Evolutionary conservation across 2,888 invertebrate genomes (phyloP), one percentile per base, ranked within the genome.

Genomic region (Pinctada fucata): DNA sequence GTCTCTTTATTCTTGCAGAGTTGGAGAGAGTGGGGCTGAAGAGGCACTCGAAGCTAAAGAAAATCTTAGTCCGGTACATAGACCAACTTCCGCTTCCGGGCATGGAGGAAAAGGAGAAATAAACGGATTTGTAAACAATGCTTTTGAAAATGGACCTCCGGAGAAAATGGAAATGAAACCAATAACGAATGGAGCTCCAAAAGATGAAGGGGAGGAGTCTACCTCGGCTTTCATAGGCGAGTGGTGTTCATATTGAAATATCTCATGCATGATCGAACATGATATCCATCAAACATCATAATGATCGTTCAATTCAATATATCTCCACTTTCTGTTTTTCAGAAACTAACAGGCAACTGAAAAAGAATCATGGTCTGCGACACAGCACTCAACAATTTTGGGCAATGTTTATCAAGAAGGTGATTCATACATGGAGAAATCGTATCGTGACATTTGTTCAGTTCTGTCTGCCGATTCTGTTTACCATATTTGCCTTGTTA

Each of bases 391-490:
- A 95, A 80, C 95, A 95, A 86, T 93, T 95, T 82, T 87, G 91
- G 45, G 95, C 95, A 0, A 94, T 95, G 92, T 93, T 95, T 90
- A 91, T 94, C 58, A 96, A 96, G 90, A 94, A 95, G 87, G 91
- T 92, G 51, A 90, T 95, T 3, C 94, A 95, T 72, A 94, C 95
- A 76, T 90, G 93, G 50, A 94, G 96, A 3, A 95, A 96, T n/a
- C 95, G 95, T 94, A 90, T 95, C 69, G 89, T 96, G 3, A 92
- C 91, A 2, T 47, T 90, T 3, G 86, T 88, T 0, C 85, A 86
- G 93, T 93, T 96, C 10, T 79, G 95, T 2, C 94, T 96, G 76
- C 96, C 97, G 0, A 92, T 95, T 0, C 81, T 95, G 76, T 95
- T 94, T 93, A 94, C 94, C 85, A 93, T 94, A 13, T 90, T 95